Percentiles rank a stretch among this genome's conserved stretches.
phyloP scores from a whole-genome alignment of 53 echinoderm and acorn worm genomes.

The Crossaster papposus region DNA sequence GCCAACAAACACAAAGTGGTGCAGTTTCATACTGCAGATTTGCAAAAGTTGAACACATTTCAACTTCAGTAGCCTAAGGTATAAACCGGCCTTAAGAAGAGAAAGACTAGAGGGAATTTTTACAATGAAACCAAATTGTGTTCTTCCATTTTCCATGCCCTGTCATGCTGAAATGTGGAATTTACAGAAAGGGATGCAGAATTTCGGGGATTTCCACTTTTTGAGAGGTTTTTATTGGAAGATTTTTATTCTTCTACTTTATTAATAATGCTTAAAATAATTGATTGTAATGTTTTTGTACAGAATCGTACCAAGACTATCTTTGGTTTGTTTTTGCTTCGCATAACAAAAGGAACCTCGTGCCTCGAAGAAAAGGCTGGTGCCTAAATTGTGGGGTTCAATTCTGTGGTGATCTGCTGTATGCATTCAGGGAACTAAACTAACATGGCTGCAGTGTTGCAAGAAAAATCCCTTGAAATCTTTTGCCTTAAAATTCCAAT shows the following conservation, averaged over 20 bases:
- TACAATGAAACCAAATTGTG: neutral
- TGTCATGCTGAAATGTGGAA: neutral
- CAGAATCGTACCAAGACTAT: neutral
- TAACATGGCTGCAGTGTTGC: neutral
- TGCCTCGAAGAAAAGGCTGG: neutral
- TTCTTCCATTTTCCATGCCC: neutral
- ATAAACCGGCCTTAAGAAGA: neutral
- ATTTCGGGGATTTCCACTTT: neutral
- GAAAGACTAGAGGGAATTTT: neutral
- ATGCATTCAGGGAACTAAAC: conserved; percentile 22
- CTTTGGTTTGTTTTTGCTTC: neutral
- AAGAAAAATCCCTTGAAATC: neutral
- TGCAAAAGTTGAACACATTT: no score
- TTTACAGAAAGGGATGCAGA: neutral
- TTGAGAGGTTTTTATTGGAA: neutral
- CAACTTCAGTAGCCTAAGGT: no score
- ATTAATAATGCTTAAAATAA: neutral
- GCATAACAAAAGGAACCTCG: neutral
- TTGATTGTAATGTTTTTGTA: neutral
- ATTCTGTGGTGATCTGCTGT: neutral
- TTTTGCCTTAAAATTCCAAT: conserved; percentile 1
- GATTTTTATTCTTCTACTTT: neutral
- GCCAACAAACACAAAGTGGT: no score
- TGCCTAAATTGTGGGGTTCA: neutral
- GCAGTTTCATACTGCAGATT: no score